A percentile compares a stretch with the other conserved stretches of the same genome.
Conservation (phyloP, 1,140 invertebrate species). For the Calosoma granatense region DNA sequence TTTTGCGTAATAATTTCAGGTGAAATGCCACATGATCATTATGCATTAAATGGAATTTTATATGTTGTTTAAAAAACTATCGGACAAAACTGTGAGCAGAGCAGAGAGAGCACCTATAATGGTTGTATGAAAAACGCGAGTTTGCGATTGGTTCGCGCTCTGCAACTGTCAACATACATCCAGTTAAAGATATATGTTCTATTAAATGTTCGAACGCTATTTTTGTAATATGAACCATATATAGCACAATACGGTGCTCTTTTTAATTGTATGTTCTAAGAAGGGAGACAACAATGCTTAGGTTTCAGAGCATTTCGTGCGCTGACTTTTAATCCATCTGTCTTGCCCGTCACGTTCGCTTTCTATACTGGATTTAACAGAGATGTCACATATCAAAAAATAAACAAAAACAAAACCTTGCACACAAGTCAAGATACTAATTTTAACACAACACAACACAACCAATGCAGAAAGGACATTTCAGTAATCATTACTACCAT, state of each 20-base stretch:
- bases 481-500: too few species aligned
- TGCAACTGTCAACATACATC: neutral
- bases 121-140: neutral
- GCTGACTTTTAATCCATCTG: neutral
- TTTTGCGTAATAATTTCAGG: neutral
- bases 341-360: neutral
- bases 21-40: too few species aligned
- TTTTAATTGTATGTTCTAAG: conserved; percentile 7
- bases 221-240: conserved; percentile 4
- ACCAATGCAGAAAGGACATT: too few species aligned
- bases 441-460: too few species aligned
- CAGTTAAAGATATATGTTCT: neutral
- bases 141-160: neutral
- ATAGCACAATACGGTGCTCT: neutral
- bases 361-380: neutral
- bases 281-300: conserved; percentile 6
- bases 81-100: neutral
- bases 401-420: neutral
- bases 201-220: neutral
- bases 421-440: too few species aligned
- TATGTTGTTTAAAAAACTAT: too few species aligned
- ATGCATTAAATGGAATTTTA: too few species aligned
- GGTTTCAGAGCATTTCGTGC: conserved; percentile 2
- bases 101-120: neutral
- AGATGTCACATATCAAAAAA: neutral